Evolutionary conservation across 2,888 invertebrate species (phyloP).

Genomic region (Cetonia aurata): DNA sequence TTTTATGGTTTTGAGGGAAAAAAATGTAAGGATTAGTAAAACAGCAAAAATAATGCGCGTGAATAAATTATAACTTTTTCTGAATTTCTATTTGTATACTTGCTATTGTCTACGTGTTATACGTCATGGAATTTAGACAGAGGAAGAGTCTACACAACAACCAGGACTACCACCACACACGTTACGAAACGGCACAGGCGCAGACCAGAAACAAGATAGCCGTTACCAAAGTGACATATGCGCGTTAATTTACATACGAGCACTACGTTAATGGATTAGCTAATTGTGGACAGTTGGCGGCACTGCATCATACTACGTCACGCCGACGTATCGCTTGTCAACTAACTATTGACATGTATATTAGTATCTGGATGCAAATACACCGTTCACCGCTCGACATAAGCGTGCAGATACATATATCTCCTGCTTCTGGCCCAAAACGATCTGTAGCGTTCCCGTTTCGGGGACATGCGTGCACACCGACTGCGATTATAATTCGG

Average conservation of each 20-base stretch:
- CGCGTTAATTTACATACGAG: slow-evolving; percentile 59
- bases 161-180: too few relatives aligned
- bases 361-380: slow-evolving; percentile 60
- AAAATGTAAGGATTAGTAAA: too few relatives aligned
- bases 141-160: too few relatives aligned
- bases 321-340: slow-evolving; percentile 56
- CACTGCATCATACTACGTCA: slow-evolving; percentile 55
- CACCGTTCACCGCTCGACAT: slow-evolving; percentile 31
- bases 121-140: too few relatives aligned
- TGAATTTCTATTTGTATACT: too few relatives aligned
- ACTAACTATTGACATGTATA: slow-evolving; percentile 61
- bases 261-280: slow-evolving; percentile 62
- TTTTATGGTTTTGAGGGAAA: too few relatives aligned
- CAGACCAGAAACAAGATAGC: too few relatives aligned
- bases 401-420: too few relatives aligned
- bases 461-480: not conserved
- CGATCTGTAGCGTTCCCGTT: not conserved
- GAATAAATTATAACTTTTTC: too few relatives aligned
- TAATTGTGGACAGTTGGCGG: slow-evolving; percentile 63
- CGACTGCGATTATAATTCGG: slow-evolving; percentile 26
- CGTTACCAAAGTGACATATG: slow-evolving; percentile 46
- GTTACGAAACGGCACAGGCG: too few relatives aligned
- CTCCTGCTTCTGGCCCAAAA: not conserved
- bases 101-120: too few relatives aligned
- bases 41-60: too few relatives aligned